These are phyloP conservation scores for Trichacis sp. DNA, from an alignment of 2,888 invertebrate species.

Conservation along the genomic window DNA sequence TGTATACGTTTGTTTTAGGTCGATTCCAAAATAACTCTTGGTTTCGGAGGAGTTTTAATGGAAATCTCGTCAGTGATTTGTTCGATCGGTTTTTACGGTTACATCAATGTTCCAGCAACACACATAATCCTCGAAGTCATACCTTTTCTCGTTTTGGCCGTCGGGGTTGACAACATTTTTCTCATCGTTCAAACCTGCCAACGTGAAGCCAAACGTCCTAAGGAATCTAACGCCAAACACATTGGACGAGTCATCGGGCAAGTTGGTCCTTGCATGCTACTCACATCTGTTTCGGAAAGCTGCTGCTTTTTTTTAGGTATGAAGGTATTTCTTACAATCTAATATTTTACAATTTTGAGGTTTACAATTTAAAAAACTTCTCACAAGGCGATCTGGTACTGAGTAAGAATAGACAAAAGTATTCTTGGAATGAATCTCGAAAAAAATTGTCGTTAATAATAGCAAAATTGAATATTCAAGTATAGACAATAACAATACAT, in stretches of 20 bases:
- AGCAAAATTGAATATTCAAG: too few relatives aligned
- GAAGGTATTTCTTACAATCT: too few relatives aligned
- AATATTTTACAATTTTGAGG: too few relatives aligned
- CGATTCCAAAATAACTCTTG: constrained; percentile 96
- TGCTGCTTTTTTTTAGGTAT: constrained; percentile 93
- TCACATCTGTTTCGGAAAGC: constrained; percentile 94
- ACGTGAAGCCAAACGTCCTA: constrained; percentile 78
- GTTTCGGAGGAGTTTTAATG: constrained; percentile 92
- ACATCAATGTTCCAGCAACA: constrained; percentile 89
- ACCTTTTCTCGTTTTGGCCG: constrained; percentile 96
- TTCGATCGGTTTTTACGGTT: constrained; percentile 94
- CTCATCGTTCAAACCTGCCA: constrained; percentile 96
- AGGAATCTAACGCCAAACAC: constrained; percentile 86
- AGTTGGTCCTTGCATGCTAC: constrained; percentile 96
- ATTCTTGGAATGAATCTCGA: too few relatives aligned
- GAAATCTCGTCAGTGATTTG: constrained; percentile 93
- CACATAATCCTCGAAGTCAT: constrained; percentile 98
- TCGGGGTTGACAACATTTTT: constrained; percentile 99
- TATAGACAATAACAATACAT: too few relatives aligned
- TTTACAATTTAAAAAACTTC: too few relatives aligned
- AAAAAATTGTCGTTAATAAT: too few relatives aligned
- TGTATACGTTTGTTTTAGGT: constrained; percentile 76
- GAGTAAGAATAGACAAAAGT: too few relatives aligned
- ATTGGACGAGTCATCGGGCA: constrained; percentile 92
- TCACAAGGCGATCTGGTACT: too few relatives aligned